These are phyloP conservation scores for Cepaea nemoralis DNA, from an alignment of 1,140 invertebrate genomes.

Conservation along the genomic window DNA sequence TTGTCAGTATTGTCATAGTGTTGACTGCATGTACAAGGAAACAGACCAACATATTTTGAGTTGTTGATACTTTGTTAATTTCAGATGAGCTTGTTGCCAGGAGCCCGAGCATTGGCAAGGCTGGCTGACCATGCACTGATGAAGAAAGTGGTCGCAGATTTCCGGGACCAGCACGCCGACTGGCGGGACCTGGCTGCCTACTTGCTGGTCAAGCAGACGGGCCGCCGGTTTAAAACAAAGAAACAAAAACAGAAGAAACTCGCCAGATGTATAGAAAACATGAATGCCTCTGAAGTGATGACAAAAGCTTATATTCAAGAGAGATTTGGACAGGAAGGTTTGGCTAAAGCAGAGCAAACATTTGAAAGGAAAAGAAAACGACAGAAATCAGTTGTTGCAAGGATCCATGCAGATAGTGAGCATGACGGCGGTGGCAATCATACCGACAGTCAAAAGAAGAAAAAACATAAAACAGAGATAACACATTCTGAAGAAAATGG, in stretches of 20 bases:
- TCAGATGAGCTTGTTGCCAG: slow-evolving; percentile 44
- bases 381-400: not conserved
- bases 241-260: slow-evolving; percentile 42
- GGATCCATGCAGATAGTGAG: not conserved
- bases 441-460: not conserved
- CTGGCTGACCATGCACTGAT: slow-evolving; percentile 51
- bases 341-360: slow-evolving; percentile 20
- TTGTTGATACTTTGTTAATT: too few relatives aligned
- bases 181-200: slow-evolving; percentile 59
- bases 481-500: not conserved
- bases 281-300: slow-evolving; percentile 46
- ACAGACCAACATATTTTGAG: too few relatives aligned
- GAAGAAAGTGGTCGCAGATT: slow-evolving; percentile 47
- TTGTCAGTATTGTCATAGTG: too few relatives aligned
- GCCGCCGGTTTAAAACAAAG: slow-evolving; percentile 55
- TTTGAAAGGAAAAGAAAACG: slow-evolving; percentile 19
- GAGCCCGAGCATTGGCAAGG: slow-evolving; percentile 50
- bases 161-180: slow-evolving; percentile 55
- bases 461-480: not conserved
- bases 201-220: slow-evolving; percentile 52
- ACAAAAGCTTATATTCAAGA: slow-evolving; percentile 46
- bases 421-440: not conserved
- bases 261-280: slow-evolving; percentile 45
- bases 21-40: too few relatives aligned
- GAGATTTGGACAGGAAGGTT: slow-evolving; percentile 41